phyloP scores from a whole-genome alignment of 1,140 invertebrate species.

The Leptopilina clavipes region DNA sequence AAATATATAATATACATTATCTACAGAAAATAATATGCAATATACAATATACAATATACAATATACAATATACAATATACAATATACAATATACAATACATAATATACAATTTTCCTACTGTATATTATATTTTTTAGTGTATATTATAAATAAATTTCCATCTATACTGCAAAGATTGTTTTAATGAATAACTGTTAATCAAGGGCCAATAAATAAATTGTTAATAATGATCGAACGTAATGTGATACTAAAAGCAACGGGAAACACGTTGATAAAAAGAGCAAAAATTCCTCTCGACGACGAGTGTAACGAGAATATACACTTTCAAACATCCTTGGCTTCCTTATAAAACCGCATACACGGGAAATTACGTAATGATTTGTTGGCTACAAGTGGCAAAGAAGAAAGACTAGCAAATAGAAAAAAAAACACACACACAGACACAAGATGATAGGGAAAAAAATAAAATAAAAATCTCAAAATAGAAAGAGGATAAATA shows the following conservation, averaged over 20 bases:
- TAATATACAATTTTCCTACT: no score
- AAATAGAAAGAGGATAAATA: conserved; percentile 34
- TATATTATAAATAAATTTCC: no score
- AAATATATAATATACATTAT: no score
- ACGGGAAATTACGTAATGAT: conserved; percentile 62
- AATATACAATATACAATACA: no score
- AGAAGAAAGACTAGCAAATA: conserved; percentile 45
- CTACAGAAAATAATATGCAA: no score
- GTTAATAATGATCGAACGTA: not conserved
- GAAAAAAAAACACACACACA: conserved; percentile 38
- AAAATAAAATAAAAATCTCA: conserved; percentile 29
- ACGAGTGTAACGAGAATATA: conserved; percentile 54
- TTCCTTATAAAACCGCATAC: conserved; percentile 59
- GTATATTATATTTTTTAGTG: no score
- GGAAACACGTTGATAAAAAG: conserved; percentile 46
- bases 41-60: no score
- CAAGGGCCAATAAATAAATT: not conserved
- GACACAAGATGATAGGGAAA: conserved; percentile 23
- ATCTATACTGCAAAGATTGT: no score
- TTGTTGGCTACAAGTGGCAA: conserved; percentile 45
- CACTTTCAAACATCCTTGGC: conserved; percentile 68
- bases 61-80: no score
- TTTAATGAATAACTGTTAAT: not conserved
- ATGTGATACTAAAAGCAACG: conserved; percentile 38
- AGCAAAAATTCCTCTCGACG: conserved; percentile 57